Conservation (phyloP, 2,797 vertebrate species). For the Philypnodon macrostomus region DNA sequence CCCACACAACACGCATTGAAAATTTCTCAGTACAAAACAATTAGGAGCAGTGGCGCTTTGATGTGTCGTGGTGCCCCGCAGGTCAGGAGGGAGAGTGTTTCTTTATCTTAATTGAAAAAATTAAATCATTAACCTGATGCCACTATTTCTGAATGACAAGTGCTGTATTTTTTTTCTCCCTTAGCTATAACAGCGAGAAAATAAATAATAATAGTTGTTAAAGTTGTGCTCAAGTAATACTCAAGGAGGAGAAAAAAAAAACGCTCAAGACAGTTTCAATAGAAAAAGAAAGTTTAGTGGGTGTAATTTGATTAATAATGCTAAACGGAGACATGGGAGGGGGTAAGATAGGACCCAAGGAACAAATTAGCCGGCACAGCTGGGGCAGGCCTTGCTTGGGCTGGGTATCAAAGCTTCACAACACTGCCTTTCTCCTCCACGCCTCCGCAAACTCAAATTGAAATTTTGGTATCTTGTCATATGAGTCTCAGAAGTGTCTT, state of each 20-base stretch:
- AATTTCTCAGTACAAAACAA: constrained; percentile 64
- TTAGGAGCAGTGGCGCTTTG: constrained; percentile 69
- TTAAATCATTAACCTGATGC: constrained; percentile 83
- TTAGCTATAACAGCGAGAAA: constrained; percentile 23
- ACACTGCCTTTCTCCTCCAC: constrained; percentile 62
- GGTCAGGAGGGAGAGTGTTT: constrained; percentile 71
- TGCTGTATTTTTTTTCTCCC: constrained; percentile 40
- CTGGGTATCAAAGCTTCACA: constrained; percentile 71
- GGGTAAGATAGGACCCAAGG: constrained; percentile 55
- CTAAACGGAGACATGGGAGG: constrained; percentile 65
- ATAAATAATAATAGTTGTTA: constrained; percentile 17
- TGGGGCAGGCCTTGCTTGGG: constrained; percentile 60
- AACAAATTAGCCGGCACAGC: constrained; percentile 70
- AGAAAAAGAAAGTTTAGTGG: constrained; percentile 72
- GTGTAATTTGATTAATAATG: constrained; percentile 79
- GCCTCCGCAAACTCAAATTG: constrained; percentile 69
- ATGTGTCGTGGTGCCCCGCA: constrained; percentile 70
- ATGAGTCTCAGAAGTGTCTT: constrained; percentile 63
- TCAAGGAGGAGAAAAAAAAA: constrained; percentile 40
- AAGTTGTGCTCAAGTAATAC: constrained; percentile 33
- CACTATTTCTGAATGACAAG: constrained; percentile 68
- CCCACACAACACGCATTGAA: constrained; percentile 31
- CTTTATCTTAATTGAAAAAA: constrained; percentile 86
- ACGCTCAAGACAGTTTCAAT: constrained; percentile 57
- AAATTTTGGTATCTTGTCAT: constrained; percentile 73